phyloP scores from a whole-genome alignment of 2,113 vertebrate species.

The Marmota flaviventris region DNA sequence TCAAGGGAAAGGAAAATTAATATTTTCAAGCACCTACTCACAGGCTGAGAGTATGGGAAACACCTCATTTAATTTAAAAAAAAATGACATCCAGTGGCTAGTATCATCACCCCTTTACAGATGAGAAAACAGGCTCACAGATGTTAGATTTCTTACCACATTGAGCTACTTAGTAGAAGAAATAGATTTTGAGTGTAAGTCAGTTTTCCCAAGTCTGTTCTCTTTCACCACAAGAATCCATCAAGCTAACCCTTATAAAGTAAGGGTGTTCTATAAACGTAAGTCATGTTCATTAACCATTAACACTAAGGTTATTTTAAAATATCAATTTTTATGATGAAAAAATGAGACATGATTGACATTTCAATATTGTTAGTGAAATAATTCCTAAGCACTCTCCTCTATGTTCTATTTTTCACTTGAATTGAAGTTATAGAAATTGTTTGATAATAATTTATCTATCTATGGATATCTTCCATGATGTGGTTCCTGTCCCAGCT shows the following conservation, averaged over 20 bases:
- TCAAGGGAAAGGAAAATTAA: neutral
- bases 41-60: neutral
- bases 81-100: neutral
- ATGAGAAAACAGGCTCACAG: conserved; percentile 24
- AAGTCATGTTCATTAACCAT: neutral
- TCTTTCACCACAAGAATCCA: neutral
- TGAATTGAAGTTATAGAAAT: conserved; percentile 30
- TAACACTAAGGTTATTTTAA: conserved; percentile 17
- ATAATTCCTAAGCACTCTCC: neutral
- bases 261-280: neutral
- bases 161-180: neutral
- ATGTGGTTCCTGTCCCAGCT: neutral
- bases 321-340: neutral
- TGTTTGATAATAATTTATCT: neutral
- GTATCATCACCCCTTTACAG: neutral
- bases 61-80: neutral
- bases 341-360: neutral
- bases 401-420: neutral
- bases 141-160: neutral
- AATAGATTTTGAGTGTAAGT: neutral
- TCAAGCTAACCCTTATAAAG: neutral
- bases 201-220: neutral
- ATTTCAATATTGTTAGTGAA: neutral
- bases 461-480: neutral
- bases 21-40: neutral